Base-by-base conservation (phyloP, 1,140 invertebrate genomes). In the Camponotus floridanus region DNA sequence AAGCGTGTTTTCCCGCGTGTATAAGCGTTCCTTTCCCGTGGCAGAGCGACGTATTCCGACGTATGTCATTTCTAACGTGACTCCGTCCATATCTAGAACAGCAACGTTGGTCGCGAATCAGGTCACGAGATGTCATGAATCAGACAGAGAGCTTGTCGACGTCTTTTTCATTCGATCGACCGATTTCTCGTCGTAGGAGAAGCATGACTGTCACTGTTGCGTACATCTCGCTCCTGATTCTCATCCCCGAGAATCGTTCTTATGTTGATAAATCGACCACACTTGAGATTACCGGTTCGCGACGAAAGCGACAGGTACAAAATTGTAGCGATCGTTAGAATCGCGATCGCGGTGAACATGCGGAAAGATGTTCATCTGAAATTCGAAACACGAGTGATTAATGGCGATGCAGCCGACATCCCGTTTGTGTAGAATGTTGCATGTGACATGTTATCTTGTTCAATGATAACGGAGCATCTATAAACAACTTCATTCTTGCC, bases 131-230 rank as follows among this genome's bases (percentile, higher is more conserved):
- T 68, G 64, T 79, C 83, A 79, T 85, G 74, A 85, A 85, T 79
- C 83, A 79, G 65, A 76, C 59, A 42, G 48, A 42, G 51, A 39
- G 74, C 39, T 6, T 65, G 65, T 21, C 87, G 64, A 85, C 76
- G 81, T 86, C 70, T 88, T 86, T 89, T 86, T 86, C 76, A 64
- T 18, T 74, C 51, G 55, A 15, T 70, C 85, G 87, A 80, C 73
- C 88, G 71, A 86, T 76, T 88, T 86, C 79, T 45, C 62, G 26
- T 68, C 64, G 51, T 68, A 51, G 36, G 6, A 81, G 67, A 71
- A 67, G n/a, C 65, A 42, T 42, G 62, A 15, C 51, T 57, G 70
- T 84, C 68, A 71, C 79, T 21, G 21, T 8, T 4, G 8, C 18
- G 33, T 36, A 65, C 51, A 0, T 51, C 36, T 45, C 67, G 67